A percentile compares a stretch with the other conserved stretches of the same genome.
Conservation (phyloP, 2,888 invertebrate species). For the Linnaemya tessellans region DNA sequence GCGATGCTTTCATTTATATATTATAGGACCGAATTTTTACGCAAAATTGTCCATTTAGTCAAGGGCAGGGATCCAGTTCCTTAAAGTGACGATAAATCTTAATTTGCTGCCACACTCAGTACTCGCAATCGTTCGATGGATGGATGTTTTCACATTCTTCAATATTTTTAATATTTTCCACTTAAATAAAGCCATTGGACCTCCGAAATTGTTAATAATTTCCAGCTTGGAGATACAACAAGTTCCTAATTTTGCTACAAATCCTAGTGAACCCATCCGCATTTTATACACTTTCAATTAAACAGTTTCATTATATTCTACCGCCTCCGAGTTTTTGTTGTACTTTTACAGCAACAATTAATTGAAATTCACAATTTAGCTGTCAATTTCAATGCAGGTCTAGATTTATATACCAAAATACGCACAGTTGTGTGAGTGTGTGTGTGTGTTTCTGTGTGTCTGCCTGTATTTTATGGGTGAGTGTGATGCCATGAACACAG, state of each 20-base stretch:
- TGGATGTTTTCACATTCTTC: too few species aligned
- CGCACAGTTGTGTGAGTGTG: neutral
- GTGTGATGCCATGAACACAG: neutral
- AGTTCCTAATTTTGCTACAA: neutral
- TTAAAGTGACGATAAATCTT: too few species aligned
- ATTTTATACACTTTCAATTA: slow-evolving; percentile 16
- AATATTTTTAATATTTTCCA: too few species aligned
- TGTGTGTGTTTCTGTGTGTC: neutral
- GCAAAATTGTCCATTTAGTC: too few species aligned
- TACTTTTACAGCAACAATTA: slow-evolving; percentile 15
- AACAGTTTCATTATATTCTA: neutral
- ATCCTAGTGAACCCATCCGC: neutral
- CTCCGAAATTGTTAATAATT: neutral
- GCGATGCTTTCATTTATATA: too few species aligned
- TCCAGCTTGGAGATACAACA: neutral
- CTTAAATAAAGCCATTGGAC: too few species aligned
- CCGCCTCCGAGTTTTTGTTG: neutral
- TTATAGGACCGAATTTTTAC: too few species aligned
- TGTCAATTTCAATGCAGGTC: slow-evolving; percentile 14
- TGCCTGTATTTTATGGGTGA: neutral
- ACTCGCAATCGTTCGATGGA: too few species aligned
- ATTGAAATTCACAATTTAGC: slow-evolving; percentile 23
- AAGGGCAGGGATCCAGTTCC: too few species aligned
- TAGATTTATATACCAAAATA: neutral
- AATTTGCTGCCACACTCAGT: too few species aligned